Evolutionary conservation across 2,888 invertebrate genomes (phyloP).

Genomic region (Drosophila flavopinicola): DNA sequence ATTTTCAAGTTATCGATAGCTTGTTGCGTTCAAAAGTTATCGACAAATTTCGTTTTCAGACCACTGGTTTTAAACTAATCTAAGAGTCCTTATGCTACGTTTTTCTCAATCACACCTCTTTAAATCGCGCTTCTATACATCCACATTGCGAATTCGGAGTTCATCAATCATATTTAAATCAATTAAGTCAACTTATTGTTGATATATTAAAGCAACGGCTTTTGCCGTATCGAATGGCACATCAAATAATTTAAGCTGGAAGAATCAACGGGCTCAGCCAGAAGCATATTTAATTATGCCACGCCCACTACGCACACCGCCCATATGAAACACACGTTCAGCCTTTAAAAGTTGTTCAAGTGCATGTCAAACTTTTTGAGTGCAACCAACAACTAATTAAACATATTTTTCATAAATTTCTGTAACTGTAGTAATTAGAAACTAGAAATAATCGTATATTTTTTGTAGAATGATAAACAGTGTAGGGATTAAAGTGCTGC

Average conservation of each 20-base stretch:
- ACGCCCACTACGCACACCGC: slow-evolving; percentile 13
- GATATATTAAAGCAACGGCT: slow-evolving; percentile 28
- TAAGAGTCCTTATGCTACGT: too few species aligned
- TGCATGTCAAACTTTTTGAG: slow-evolving; percentile 53
- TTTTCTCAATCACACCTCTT: neutral
- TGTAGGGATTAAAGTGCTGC: too few species aligned
- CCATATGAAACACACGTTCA: slow-evolving; percentile 3
- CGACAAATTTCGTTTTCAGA: too few species aligned
- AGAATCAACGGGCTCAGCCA: slow-evolving; percentile 26
- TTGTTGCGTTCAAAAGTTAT: too few species aligned
- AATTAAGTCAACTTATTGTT: slow-evolving; percentile 55
- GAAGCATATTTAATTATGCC: slow-evolving; percentile 54
- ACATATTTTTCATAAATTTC: slow-evolving; percentile 5
- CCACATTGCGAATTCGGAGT: neutral
- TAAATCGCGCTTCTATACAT: neutral
- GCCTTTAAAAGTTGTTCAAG: slow-evolving; percentile 56
- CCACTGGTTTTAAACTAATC: too few species aligned
- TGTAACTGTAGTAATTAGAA: neutral
- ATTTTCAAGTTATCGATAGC: too few species aligned
- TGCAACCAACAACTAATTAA: slow-evolving; percentile 58
- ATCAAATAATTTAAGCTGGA: slow-evolving; percentile 49
- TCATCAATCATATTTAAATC: slow-evolving; percentile 71
- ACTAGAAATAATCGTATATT: neutral
- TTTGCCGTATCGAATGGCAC: slow-evolving; percentile 23
- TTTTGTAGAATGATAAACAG: too few species aligned